A percentile compares a stretch with the other conserved stretches of the same genome.
Conservation (phyloP, 1,140 invertebrate genomes). For the Dendrolimus kikuchii region DNA sequence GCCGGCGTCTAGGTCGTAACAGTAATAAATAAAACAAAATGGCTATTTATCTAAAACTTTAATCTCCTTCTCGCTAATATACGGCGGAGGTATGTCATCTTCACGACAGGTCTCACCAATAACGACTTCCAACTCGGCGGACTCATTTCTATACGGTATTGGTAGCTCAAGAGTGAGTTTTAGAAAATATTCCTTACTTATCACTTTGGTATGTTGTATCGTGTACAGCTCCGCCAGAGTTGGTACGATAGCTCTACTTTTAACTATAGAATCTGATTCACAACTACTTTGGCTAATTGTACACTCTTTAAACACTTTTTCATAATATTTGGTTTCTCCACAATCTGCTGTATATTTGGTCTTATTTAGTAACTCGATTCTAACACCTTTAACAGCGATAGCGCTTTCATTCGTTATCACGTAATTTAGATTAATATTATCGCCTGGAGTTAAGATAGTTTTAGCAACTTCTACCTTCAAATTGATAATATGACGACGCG, state of each 20-base stretch:
- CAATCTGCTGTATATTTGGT: not conserved
- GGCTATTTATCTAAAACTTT: too few species aligned
- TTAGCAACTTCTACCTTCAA: not conserved
- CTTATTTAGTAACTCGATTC: not conserved
- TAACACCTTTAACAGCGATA: not conserved
- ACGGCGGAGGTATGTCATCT: too few species aligned
- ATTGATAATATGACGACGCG: not conserved
- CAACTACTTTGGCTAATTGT: not conserved
- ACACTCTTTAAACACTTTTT: not conserved
- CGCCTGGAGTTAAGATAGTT: not conserved
- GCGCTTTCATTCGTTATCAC: conserved; percentile 23
- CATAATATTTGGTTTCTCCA: not conserved
- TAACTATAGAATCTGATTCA: not conserved
- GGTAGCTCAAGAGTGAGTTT: not conserved
- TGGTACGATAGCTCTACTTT: not conserved
- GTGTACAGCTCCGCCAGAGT: not conserved
- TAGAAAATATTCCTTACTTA: not conserved
- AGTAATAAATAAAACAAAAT: too few species aligned
- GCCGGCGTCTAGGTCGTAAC: too few species aligned
- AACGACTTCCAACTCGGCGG: not conserved
- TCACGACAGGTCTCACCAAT: not conserved
- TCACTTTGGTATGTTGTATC: not conserved
- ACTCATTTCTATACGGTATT: not conserved
- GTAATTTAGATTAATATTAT: not conserved
- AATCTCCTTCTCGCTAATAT: too few species aligned